Evolutionary conservation across 2,113 vertebrate species (phyloP).

Genomic region (Aegotheles bennettii): DNA sequence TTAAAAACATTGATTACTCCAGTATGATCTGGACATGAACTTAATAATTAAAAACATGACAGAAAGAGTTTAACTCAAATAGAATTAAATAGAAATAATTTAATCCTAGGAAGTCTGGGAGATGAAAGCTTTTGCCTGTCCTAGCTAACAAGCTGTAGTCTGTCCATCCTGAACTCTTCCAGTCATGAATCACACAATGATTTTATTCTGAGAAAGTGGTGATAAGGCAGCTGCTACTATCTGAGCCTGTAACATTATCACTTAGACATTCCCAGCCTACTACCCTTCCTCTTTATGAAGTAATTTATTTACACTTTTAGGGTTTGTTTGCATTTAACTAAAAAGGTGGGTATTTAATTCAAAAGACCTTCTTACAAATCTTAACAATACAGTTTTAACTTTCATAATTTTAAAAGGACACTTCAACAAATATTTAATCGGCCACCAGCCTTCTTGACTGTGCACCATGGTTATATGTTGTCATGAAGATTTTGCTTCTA

Average conservation of each 20-base stretch:
- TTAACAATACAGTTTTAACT: background rate
- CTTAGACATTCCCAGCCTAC: background rate
- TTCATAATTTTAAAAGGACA: background rate
- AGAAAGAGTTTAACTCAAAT: background rate
- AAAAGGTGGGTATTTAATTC: background rate
- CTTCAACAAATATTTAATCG: background rate
- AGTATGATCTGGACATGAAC: background rate
- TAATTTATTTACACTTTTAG: background rate
- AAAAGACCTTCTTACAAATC: background rate
- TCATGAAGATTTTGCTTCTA: background rate
- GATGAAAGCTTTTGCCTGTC: background rate
- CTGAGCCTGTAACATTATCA: background rate
- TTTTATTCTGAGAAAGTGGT: background rate
- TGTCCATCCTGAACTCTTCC: background rate
- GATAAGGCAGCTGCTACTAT: background rate
- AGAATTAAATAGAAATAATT: background rate
- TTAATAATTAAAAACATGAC: background rate
- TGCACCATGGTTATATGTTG: accelerated
- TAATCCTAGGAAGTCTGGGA: background rate
- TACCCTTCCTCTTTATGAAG: background rate
- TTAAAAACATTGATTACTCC: background rate
- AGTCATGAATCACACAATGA: background rate
- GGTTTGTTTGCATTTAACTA: background rate
- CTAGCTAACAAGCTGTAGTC: background rate
- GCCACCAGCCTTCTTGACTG: accelerated